phyloP scores from a whole-genome alignment of 2,888 invertebrate genomes.

The Protonemura montana region DNA sequence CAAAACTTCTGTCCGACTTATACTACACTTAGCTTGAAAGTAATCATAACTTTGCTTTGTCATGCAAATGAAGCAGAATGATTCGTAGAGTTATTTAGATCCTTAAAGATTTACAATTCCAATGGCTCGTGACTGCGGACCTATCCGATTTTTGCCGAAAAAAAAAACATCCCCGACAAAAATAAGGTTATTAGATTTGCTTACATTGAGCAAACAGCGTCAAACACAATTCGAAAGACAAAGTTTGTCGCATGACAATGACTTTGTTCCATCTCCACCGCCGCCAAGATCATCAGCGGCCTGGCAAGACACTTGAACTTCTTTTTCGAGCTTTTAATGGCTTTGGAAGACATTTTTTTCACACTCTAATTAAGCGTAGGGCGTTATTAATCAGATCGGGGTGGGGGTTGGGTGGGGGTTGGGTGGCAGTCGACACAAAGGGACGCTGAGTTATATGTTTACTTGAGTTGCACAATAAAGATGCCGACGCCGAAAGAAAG shows the following conservation, averaged over 20 bases:
- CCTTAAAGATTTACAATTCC: neutral
- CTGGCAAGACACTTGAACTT: neutral
- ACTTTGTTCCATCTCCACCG: neutral
- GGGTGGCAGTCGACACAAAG: neutral
- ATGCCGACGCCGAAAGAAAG: neutral
- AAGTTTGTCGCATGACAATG: neutral
- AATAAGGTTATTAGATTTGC: neutral
- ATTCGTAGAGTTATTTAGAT: neutral
- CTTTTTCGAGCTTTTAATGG: neutral
- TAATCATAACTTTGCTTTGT: conserved; percentile 12
- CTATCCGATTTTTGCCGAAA: neutral
- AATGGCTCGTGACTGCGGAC: neutral
- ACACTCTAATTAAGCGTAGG: neutral
- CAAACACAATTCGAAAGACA: neutral
- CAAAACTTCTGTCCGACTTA: neutral
- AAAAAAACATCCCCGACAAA: neutral
- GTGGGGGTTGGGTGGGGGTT: too few species aligned
- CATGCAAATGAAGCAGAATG: neutral
- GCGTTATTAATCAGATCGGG: neutral
- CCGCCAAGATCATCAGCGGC: neutral
- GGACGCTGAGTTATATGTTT: neutral
- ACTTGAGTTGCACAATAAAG: neutral
- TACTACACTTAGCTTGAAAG: neutral
- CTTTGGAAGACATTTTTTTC: neutral
- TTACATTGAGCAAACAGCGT: neutral